Evolutionary conservation across 2,888 invertebrate genomes (phyloP), one percentile per base, ranked within the genome.

Genomic region (Eucriotettix oculatus): DNA sequence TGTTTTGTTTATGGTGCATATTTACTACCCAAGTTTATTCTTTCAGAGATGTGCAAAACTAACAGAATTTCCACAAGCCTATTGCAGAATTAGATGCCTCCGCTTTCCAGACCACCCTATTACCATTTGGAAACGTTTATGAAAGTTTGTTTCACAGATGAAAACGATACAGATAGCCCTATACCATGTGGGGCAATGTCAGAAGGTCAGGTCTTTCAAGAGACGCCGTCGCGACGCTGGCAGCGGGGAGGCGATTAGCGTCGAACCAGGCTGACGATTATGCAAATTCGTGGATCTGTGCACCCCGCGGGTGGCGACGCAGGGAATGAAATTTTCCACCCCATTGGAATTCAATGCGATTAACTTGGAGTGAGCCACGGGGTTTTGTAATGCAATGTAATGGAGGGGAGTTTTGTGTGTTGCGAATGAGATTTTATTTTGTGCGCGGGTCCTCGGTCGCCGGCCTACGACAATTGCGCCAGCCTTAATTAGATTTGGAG

Each of bases 291-390:
- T 43, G 54, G 63, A 60, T 61, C 54, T 57, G 56, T 48, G 63
- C 54, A 42, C 57, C 52, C 60, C 57, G 63, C 61, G 63, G 63
- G 65, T 63, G 61, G 64, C 61, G 63, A 64, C 64, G 66, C 63
- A 64, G 64, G 65, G 65, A 73, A 74, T 74, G 72, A 75, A 75
- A 76, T 76, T 76, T 75, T 75, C 74, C 73, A 69, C 73, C 72
- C 75, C 75, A 75, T 75, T 75, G 75, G 73, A 70, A 71, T 70
- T 72, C 71, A 75, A 76, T 74, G 71, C 73, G 75, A 75, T 75
- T 75, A 75, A 65, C 58, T 63, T 62, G 60, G 57, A 54, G 52
- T 54, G 58, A 58, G 55, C 58, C 56, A 58, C 59, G 56, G 53
- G 58, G 58, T 56, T 58, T 56, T 61, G 61, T 58, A 60, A 63